Evolutionary conservation across 2,888 invertebrate species (phyloP), one percentile per base, ranked within the genome.

Genomic region (Metopia argyrocephala): DNA sequence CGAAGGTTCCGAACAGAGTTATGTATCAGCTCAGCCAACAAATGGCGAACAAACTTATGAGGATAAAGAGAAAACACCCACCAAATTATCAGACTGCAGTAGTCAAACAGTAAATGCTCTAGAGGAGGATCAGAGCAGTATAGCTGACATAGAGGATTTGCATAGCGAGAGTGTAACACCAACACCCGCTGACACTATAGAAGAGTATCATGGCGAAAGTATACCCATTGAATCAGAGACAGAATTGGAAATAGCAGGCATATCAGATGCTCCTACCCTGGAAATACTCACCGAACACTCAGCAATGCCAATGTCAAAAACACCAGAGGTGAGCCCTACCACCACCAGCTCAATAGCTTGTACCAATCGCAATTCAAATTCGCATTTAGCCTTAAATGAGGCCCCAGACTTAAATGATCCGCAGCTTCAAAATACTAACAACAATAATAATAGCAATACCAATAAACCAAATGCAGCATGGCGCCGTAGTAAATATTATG

Each of bases 401-500:
- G 69, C 27, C 57, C 5, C 3, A 9, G 28, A 50, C 25, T 65
- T 68, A 27, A 65, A 48, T 45, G 61, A 28, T 7, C 74, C 23
- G 25, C 61, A 50, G 61, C 31, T 59, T 50, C 78, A 74, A 56
- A 54, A 80, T 62, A 74, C 64, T 57, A 61, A 75, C 45, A 82
- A 76, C 50, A 68, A 54, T 56, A 66, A 57, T 71, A 84, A 82
- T 57, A 83, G 80, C 71, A 86, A 85, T 74, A 80, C 70, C 23
- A 74, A 59, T 69, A 84, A 85, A 76, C 87, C 86, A 84, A 86
- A 86, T 84, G 85, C 87, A 69, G 89, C 91, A 84, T 92, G 92
- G 92, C 91, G 90, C 84, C 91, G 90, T 85, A 91, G 89, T 85
- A 89, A 89, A 86, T 92, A 92, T 84, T 91, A 91, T 84, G 90